These are phyloP conservation scores for Dorcus parallelipipedus DNA, from an alignment of 2,888 invertebrate species.

Conservation along the genomic window DNA sequence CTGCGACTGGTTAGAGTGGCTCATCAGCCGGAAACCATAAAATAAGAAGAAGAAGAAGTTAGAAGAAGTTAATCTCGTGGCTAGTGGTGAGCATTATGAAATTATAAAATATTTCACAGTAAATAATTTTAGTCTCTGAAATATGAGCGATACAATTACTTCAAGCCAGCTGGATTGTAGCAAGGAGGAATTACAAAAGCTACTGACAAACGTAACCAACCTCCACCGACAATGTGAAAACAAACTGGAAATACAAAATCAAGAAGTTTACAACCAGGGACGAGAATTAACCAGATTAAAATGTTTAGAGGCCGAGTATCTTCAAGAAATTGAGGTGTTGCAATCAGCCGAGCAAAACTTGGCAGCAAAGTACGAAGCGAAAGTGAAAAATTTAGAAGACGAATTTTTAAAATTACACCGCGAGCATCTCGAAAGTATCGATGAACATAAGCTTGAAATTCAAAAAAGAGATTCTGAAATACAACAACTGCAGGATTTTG, in stretches of 20 bases:
- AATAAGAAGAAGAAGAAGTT: no score
- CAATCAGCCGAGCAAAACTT: constrained; percentile 11
- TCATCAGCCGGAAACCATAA: no score
- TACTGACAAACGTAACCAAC: constrained; percentile 5
- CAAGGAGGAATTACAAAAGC: constrained; percentile 15
- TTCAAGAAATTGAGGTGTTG: constrained; percentile 23
- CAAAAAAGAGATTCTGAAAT: constrained; percentile 16
- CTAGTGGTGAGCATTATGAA: no score
- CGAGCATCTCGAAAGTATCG: constrained; percentile 3
- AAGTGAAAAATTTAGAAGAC: constrained; percentile 17
- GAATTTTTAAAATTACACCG: constrained; percentile 10
- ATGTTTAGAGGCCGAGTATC: constrained; percentile 30
- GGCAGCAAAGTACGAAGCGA: constrained; percentile 8
- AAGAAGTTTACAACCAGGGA: constrained; percentile 32
- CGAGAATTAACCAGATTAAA: constrained; percentile 28
- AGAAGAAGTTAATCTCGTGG: no score
- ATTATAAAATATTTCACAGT: no score
- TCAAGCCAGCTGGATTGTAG: constrained; percentile 3
- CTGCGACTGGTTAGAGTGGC: no score
- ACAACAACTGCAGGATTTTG: constrained; percentile 6
- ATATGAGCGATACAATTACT: no score
- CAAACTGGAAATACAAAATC: constrained; percentile 31
- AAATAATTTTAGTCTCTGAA: no score
- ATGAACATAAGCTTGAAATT: constrained; percentile 6
- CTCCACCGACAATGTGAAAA: constrained; percentile 3